Evolutionary conservation across 2,888 invertebrate species (phyloP), one percentile per base, ranked within the genome.

Genomic region (Tethea ocularis): DNA sequence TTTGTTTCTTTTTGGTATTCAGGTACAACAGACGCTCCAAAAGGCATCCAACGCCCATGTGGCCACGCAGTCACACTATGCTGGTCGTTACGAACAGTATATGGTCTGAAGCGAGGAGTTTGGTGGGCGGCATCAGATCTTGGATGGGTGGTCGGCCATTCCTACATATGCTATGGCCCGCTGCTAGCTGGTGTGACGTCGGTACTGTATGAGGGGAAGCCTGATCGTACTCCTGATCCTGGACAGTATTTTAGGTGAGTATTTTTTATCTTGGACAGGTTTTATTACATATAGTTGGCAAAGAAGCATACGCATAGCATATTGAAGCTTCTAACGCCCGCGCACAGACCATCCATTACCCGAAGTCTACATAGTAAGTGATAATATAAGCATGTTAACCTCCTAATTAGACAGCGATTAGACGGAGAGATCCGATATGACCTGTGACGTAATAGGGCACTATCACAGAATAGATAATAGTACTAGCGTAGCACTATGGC

Each of bases 61-160:
- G 97, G 98, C 0, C 98, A 99, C 77, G 95, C 98, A 46, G 98
- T 96, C 0, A 95, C 96, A 0, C 88, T 99, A 5, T 95, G 96
- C 78, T 98, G 98, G 96, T 95, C 96, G 0, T 96, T 99, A 96
- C 95, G 94, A 65, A 94, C 94, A 0, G 94, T 98, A 52, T 99
- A 98, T 77, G 98, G 97, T 0, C 93, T 97, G 78, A 93, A 94
- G 51, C 94, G 95, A 8, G 95, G 96, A 13, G 97, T 98, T 22
- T 98, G 98, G 96, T 99, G 98, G 98, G 96, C 96, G 15, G 97
- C 97, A 0, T 98, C 98, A 51, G 97, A 97, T 78, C 94, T 97
- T 57, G 98, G 98, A 13, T 98, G 98, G 98, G 98, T 98, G 0
- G 98, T 98, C 0, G 98, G 98, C 0, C 98, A 98, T 80, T 98